Conservation (phyloP, 2,888 invertebrate genomes). For the Spicauda simplicius region DNA sequence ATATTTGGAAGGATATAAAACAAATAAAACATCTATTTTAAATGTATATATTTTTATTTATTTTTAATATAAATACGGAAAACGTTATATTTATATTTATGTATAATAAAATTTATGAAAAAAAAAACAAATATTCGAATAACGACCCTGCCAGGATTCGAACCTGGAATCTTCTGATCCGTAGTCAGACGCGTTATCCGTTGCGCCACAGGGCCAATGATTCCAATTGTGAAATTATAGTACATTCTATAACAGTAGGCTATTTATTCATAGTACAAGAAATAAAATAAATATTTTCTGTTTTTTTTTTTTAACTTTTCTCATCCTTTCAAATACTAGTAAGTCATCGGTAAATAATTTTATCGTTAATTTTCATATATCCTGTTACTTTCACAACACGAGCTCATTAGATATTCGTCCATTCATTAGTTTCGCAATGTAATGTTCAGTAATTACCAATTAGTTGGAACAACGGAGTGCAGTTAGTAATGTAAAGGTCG, state of each 20-base stretch:
- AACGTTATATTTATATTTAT: neutral
- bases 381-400: constrained; percentile 18
- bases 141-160: constrained; percentile 87
- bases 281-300: too few species aligned
- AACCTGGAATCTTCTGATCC: constrained; percentile 89
- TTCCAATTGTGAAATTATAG: constrained; percentile 51
- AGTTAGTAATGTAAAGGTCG: constrained; percentile 48
- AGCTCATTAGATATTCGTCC: constrained; percentile 15
- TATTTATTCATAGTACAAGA: too few species aligned
- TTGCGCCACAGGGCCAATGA: constrained; percentile 86
- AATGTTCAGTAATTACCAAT: constrained; percentile 28
- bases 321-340: too few species aligned
- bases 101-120: neutral
- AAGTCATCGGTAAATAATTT: neutral
- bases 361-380: neutral
- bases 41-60: too few species aligned
- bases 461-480: constrained; percentile 29
- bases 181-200: constrained; percentile 90
- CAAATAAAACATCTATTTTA: too few species aligned
- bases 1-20: too few species aligned
- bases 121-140: neutral
- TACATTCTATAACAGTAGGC: neutral
- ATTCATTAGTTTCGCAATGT: constrained; percentile 38
- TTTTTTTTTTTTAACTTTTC: too few species aligned
- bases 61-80: neutral